Percentiles rank a stretch among this genome's conserved stretches.
These are phyloP conservation scores for Pseudomyrmex pallidus DNA, from an alignment of 1,140 invertebrate species.

Conservation along the genomic window DNA sequence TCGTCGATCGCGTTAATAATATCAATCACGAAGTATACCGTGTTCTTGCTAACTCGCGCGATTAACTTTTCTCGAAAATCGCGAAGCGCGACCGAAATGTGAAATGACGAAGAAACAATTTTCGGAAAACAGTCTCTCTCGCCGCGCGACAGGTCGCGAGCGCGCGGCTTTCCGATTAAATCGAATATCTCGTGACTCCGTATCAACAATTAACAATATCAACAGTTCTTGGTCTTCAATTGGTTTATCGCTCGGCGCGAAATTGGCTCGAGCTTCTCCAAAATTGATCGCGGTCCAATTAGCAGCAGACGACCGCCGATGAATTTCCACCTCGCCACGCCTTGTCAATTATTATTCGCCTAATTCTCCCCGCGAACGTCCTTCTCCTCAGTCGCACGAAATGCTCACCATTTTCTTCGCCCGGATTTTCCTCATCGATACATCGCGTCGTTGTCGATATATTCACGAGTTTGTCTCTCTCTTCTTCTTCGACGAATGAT, in stretches of 20 bases:
- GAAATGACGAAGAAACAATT: too few species aligned
- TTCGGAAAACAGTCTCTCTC: too few species aligned
- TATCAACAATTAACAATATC: conserved; percentile 44
- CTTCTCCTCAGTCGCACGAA: conserved; percentile 53
- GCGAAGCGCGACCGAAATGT: too few species aligned
- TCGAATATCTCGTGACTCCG: conserved; percentile 1
- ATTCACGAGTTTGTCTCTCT: background rate
- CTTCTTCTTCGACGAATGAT: background rate
- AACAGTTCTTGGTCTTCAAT: conserved; percentile 51
- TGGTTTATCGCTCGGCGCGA: conserved; percentile 39
- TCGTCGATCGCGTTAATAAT: conserved; percentile 29
- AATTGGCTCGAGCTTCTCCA: conserved; percentile 48
- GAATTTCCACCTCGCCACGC: conserved; percentile 57
- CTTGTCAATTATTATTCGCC: conserved; percentile 60
- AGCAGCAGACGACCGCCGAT: conserved; percentile 54
- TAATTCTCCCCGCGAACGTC: conserved; percentile 56
- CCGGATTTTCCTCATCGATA: conserved; percentile 27
- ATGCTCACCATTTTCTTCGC: conserved; percentile 55
- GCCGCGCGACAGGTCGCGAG: too few species aligned
- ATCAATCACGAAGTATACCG: conserved; percentile 17
- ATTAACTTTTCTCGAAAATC: background rate
- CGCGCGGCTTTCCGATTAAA: conserved; percentile 6
- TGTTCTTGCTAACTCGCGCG: background rate
- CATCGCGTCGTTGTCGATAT: background rate
- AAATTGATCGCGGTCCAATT: conserved; percentile 59